Base-by-base conservation (phyloP, 1,140 invertebrate species). In the Danaus plexippus region DNA sequence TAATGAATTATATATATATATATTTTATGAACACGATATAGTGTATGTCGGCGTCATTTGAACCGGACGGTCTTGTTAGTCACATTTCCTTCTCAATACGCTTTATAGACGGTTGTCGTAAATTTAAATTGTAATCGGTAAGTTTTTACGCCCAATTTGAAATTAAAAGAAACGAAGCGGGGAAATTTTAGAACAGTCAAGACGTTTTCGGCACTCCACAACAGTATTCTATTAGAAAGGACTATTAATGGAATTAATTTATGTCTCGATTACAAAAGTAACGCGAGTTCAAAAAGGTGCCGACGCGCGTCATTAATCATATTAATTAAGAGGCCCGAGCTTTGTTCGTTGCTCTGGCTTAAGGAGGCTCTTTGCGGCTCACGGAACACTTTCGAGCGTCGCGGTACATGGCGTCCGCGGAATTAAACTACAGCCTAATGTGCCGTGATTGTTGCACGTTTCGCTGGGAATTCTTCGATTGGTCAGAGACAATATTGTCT, bases 211-310 rank as follows among this genome's bases (percentile, higher is more conserved):
- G 66, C 66, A 59, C 66, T 72, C 47, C 63, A 67, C 62, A 65
- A 43, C 64, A 67, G 68, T 80, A 79, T 85, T 85, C 82, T 84
- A 84, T 83, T 84, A 84, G 71, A 82, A 76, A 80, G 73, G 75
- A 82, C 75, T 77, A 81, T 73, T 82, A 81, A 83, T 81, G 80
- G 79, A 83, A 85, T 85, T 86, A 85, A 86, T 86, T 85, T 85
- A 85, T 85, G 83, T 80, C 78, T 76, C 80, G 73, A 85, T 86
- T 82, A 79, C 73, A 79, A 75, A 72, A 70, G 73, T 78, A 72
- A 80, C 66, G 66, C 66, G 72, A 74, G 72, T 80, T 82, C 77
- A 82, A 81, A 78, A 80, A 77, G 67, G 67, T 55, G 74, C 82
- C 82, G 82, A 74, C 47, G 65, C 69, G 70, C 59, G 68, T 77